Percentiles rank a stretch among this genome's conserved stretches.
These are phyloP conservation scores for Cepphus grylle DNA, from an alignment of 2,113 vertebrate genomes.

Conservation along the genomic window DNA sequence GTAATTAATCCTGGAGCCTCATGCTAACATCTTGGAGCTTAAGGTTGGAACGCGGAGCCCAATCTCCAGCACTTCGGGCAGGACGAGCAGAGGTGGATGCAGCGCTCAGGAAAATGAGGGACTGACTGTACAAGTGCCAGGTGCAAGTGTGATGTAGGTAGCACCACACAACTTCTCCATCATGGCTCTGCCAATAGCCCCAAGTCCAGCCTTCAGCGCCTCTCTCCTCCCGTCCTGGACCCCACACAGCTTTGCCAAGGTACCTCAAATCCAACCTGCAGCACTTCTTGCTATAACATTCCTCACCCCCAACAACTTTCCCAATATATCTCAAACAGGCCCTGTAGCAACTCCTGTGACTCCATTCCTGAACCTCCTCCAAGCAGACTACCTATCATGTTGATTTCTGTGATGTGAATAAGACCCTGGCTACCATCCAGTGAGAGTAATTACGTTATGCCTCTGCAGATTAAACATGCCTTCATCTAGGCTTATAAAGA, in stretches of 20 bases:
- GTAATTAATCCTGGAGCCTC: not conserved
- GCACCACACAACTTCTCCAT: conserved; percentile 39
- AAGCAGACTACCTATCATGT: conserved; percentile 61
- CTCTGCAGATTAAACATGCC: conserved; percentile 51
- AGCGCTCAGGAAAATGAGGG: not conserved
- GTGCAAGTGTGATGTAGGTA: conserved; percentile 47
- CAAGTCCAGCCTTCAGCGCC: conserved; percentile 32
- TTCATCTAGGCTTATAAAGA: conserved; percentile 32
- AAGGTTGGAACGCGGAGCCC: not conserved
- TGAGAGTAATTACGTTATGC: conserved; percentile 52
- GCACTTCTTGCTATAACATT: conserved; percentile 55
- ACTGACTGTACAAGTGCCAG: conserved; percentile 31
- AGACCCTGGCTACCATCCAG: conserved; percentile 57
- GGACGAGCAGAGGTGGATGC: not conserved
- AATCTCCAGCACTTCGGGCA: not conserved
- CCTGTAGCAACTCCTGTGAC: conserved; percentile 63
- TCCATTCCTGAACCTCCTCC: conserved; percentile 64
- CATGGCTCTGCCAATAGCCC: conserved; percentile 36
- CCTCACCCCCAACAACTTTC: conserved; percentile 51
- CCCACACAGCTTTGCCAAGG: conserved; percentile 59
- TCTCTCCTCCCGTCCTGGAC: conserved; percentile 43
- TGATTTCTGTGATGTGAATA: conserved; percentile 61
- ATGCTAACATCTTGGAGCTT: not conserved
- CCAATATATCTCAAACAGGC: conserved; percentile 57
- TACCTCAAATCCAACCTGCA: conserved; percentile 54